Percentiles rank a stretch among this genome's conserved stretches.
phyloP scores from a whole-genome alignment of 2,888 invertebrate species.

The Micoletzkya japonica region DNA sequence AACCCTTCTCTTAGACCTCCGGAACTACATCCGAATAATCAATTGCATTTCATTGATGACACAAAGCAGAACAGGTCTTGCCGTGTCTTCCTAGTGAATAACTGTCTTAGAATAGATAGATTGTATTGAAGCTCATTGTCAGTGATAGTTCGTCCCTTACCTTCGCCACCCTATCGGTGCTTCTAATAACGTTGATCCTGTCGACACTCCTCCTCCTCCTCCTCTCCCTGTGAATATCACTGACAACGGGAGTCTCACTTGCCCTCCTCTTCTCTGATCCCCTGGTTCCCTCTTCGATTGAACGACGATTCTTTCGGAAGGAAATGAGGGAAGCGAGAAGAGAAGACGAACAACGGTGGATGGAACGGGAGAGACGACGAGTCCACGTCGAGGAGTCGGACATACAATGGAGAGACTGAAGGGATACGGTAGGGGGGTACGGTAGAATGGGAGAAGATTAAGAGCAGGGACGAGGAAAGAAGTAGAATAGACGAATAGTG shows the following conservation, averaged over 20 bases:
- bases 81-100: no score
- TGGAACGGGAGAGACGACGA: conserved; percentile 23
- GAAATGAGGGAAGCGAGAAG: conserved; percentile 8
- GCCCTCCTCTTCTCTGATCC: neutral
- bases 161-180: neutral
- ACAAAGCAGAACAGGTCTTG: no score
- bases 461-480: neutral
- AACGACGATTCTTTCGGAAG: neutral
- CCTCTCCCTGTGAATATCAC: neutral
- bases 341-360: conserved; percentile 8
- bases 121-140: no score
- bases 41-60: no score
- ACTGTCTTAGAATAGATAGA: no score
- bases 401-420: neutral
- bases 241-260: neutral
- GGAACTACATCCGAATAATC: no score
- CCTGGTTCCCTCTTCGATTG: neutral
- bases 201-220: neutral
- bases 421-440: neutral
- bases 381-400: neutral
- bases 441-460: neutral
- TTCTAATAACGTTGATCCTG: conserved; percentile 2
- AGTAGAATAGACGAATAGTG: neutral
- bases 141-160: no score
- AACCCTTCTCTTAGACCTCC: no score